These are phyloP conservation scores for Pseudomugil gertrudae DNA, from an alignment of 2,797 vertebrate genomes.

Conservation along the genomic window DNA sequence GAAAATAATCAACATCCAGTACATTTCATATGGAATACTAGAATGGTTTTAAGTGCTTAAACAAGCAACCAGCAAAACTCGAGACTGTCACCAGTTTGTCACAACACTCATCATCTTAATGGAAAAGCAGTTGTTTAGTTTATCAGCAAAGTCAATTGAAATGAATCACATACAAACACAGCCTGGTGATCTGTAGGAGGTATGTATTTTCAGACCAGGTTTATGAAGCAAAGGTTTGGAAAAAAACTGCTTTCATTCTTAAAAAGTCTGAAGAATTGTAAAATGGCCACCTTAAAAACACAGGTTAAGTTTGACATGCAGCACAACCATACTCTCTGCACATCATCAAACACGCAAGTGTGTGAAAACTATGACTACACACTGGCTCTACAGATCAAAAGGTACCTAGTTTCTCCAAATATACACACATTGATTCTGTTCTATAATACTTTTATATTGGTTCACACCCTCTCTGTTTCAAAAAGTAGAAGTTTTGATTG, in stretches of 20 bases:
- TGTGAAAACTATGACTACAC: slow-evolving; percentile 85
- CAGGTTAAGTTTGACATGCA: slow-evolving; percentile 86
- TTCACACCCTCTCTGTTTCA: slow-evolving; percentile 80
- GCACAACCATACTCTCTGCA: slow-evolving; percentile 86
- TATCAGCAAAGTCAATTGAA: slow-evolving; percentile 62
- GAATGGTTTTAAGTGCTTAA: slow-evolving; percentile 69
- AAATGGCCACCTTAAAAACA: slow-evolving; percentile 86
- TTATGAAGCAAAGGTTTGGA: slow-evolving; percentile 63
- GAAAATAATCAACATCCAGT: slow-evolving; percentile 78
- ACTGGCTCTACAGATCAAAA: slow-evolving; percentile 86
- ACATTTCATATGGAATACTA: slow-evolving; percentile 79
- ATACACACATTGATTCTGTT: slow-evolving; percentile 85
- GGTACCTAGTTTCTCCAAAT: slow-evolving; percentile 83
- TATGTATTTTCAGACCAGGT: slow-evolving; percentile 72
- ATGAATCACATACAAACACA: slow-evolving; percentile 70
- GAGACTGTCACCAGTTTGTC: slow-evolving; percentile 77
- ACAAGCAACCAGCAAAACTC: slow-evolving; percentile 73
- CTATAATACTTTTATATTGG: slow-evolving; percentile 85
- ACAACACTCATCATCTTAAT: slow-evolving; percentile 69
- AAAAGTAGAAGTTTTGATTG: slow-evolving; percentile 84
- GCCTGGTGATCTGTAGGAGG: slow-evolving; percentile 66
- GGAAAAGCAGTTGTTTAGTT: slow-evolving; percentile 65
- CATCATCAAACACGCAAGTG: slow-evolving; percentile 84
- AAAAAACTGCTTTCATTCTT: slow-evolving; percentile 74
- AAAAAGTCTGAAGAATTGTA: slow-evolving; percentile 80